A percentile compares a stretch with the other conserved stretches of the same genome.
Conservation (phyloP, 2,888 invertebrate species). For the Tinea pellionella region DNA sequence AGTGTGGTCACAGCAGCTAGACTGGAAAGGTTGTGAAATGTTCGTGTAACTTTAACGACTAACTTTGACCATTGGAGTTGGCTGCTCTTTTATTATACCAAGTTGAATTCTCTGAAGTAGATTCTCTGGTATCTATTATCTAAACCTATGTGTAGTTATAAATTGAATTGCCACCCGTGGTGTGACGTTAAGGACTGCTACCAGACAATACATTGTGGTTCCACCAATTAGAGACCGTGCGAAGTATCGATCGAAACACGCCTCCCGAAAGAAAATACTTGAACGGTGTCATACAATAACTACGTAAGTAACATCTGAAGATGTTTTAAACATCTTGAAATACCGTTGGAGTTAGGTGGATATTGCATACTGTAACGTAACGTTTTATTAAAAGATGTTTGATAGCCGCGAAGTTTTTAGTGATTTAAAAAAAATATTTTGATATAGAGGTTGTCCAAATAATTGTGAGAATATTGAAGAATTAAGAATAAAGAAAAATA, state of each 20-base stretch:
- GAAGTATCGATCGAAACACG: constrained; percentile 10
- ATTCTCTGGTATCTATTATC: neutral
- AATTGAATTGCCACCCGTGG: constrained; percentile 9
- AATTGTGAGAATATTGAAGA: no score
- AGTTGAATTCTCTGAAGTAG: neutral
- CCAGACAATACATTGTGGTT: neutral
- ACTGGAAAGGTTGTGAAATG: no score
- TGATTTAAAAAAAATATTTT: no score
- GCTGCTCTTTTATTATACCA: neutral
- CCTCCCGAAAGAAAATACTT: neutral
- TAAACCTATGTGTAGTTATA: neutral
- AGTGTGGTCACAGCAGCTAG: no score
- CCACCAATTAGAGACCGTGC: constrained; percentile 11
- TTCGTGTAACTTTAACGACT: neutral
- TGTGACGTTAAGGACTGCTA: neutral
- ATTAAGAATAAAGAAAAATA: no score
- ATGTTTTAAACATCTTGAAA: neutral
- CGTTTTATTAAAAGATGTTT: no score
- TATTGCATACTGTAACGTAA: no score
- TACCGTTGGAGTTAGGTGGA: no score
- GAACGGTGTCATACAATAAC: neutral
- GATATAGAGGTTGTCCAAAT: no score
- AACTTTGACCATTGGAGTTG: neutral
- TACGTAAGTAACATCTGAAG: neutral
- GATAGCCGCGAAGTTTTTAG: no score